These are phyloP conservation scores for Synanthedon myopaeformis DNA, from an alignment of 2,888 invertebrate genomes.

Conservation along the genomic window DNA sequence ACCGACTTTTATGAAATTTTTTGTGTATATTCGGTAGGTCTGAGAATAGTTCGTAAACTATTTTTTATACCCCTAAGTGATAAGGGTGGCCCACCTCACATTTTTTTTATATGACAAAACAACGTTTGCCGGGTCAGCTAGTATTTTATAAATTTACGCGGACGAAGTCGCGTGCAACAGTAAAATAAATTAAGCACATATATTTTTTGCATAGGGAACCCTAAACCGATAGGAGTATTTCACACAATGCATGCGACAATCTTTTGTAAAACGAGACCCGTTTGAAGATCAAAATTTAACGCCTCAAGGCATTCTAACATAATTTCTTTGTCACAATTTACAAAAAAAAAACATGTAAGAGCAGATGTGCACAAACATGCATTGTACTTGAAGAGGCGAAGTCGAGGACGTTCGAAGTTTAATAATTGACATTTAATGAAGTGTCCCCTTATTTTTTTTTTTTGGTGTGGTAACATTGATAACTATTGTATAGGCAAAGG, in stretches of 20 bases:
- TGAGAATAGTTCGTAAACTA: no score
- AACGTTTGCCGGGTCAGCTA: no score
- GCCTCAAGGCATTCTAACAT: slow-evolving; percentile 30
- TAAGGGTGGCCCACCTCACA: no score
- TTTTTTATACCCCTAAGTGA: no score
- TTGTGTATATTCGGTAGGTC: no score
- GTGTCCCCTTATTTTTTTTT: slow-evolving; percentile 23
- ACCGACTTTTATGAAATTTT: no score
- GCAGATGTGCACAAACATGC: slow-evolving; percentile 46
- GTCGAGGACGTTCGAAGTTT: slow-evolving; percentile 36
- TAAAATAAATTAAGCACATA: no score
- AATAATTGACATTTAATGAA: slow-evolving; percentile 60
- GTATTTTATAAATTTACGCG: no score
- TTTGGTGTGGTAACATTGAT: not conserved
- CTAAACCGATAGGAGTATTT: not conserved
- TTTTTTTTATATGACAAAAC: no score
- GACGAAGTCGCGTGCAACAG: no score
- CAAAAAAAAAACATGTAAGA: slow-evolving; percentile 23
- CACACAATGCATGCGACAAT: slow-evolving; percentile 22
- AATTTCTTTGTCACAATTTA: slow-evolving; percentile 22
- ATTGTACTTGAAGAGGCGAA: slow-evolving; percentile 31
- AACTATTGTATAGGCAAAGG: not conserved
- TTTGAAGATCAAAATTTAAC: slow-evolving; percentile 47
- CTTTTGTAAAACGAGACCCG: slow-evolving; percentile 20
- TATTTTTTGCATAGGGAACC: not conserved